These are phyloP conservation scores for Desoria tigrina DNA, from an alignment of 2,888 invertebrate genomes.

Conservation along the genomic window DNA sequence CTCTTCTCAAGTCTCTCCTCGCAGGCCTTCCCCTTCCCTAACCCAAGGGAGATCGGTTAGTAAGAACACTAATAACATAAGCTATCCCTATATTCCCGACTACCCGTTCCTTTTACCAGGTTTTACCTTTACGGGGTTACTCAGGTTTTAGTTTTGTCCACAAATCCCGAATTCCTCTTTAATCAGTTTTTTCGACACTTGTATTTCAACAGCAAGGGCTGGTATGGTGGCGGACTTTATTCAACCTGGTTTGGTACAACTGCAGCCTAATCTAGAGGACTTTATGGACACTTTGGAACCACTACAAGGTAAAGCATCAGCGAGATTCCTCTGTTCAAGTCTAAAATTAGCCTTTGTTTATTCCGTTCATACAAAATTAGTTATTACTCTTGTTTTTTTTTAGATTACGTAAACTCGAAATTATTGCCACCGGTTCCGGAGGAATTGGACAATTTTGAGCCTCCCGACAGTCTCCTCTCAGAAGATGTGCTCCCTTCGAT, in stretches of 20 bases:
- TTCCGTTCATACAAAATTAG: neutral
- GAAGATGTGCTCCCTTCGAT: constrained; percentile 35
- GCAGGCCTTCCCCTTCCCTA: constrained; percentile 93
- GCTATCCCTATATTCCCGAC: no score
- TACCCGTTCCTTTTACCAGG: no score
- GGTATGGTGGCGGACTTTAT: constrained; percentile 90
- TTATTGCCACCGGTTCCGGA: constrained; percentile 52
- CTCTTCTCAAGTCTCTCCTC: constrained; percentile 81
- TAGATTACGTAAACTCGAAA: constrained; percentile 53
- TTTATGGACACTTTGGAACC: constrained; percentile 89
- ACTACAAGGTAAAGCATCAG: constrained; percentile 71
- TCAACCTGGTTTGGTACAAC: constrained; percentile 93
- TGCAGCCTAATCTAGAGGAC: constrained; percentile 95
- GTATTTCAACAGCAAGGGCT: constrained; percentile 66
- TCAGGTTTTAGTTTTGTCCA: no score
- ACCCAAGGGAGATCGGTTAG: constrained; percentile 92
- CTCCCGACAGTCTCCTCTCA: constrained; percentile 44
- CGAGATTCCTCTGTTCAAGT: neutral
- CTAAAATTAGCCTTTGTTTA: neutral
- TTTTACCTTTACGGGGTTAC: no score
- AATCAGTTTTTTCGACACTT: neutral
- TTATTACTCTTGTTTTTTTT: constrained; percentile 1
- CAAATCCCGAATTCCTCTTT: neutral
- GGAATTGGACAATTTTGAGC: constrained; percentile 47
- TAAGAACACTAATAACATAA: no score